These are phyloP conservation scores for Philonicus albiceps DNA, from an alignment of 2,888 invertebrate genomes.

Conservation along the genomic window DNA sequence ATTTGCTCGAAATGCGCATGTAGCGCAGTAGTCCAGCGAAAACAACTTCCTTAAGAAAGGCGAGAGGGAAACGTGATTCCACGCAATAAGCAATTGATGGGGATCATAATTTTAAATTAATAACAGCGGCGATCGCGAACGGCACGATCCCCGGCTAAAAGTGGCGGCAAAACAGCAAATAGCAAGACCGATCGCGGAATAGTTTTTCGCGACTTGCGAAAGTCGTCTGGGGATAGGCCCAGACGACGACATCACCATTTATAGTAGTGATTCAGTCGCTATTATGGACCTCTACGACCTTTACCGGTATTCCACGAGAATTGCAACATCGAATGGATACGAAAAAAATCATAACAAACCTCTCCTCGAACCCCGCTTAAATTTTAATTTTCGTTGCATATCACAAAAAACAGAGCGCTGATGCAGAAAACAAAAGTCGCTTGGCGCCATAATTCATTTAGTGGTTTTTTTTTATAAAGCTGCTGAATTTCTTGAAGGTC, in stretches of 20 bases:
- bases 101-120: neutral
- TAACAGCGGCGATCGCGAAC: neutral
- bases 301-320: neutral
- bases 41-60: constrained; percentile 15
- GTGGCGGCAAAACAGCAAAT: neutral
- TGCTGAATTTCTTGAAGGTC: neutral
- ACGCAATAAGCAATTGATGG: neutral
- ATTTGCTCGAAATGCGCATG: neutral
- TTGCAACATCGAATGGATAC: neutral
- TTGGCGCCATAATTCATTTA: neutral
- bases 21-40: constrained; percentile 13
- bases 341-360: neutral
- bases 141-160: neutral
- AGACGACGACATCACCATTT: neutral
- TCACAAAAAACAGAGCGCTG: neutral
- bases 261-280: neutral
- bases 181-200: neutral
- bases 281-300: neutral
- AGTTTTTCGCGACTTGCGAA: neutral
- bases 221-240: neutral
- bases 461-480: neutral
- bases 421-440: neutral
- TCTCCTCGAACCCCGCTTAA: neutral
- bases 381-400: neutral
- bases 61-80: neutral